Percentiles rank a stretch among this genome's conserved stretches.
These are phyloP conservation scores for Acanthornis magna DNA, from an alignment of 2,797 vertebrate genomes.

Conservation along the genomic window DNA sequence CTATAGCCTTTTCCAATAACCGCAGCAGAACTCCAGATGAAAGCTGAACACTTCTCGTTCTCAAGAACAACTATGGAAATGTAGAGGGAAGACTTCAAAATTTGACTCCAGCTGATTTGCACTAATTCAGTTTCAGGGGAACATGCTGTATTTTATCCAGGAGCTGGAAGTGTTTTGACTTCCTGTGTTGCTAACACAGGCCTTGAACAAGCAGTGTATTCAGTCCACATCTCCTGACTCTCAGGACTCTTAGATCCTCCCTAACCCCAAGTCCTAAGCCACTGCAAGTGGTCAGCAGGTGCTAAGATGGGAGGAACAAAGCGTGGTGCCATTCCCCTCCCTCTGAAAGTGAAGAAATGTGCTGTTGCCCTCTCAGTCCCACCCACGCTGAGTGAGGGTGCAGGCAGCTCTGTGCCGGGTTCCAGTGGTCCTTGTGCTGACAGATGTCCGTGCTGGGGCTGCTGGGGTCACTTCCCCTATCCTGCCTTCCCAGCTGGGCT, in stretches of 20 bases:
- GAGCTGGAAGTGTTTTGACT: not conserved
- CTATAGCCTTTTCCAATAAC: not conserved
- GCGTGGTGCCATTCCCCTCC: not conserved
- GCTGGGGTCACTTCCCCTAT: not conserved
- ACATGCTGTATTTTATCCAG: not conserved
- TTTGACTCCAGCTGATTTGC: not conserved
- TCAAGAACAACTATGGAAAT: not conserved
- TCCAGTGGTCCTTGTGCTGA: not conserved
- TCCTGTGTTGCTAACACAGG: not conserved
- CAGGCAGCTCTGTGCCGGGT: not conserved
- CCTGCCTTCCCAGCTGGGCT: not conserved
- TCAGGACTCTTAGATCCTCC: not conserved
- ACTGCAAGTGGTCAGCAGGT: not conserved
- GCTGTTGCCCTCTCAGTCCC: not conserved
- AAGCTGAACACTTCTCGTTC: not conserved
- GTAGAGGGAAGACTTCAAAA: not conserved
- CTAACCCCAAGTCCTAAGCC: not conserved
- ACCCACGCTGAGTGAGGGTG: not conserved
- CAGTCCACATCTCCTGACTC: not conserved
- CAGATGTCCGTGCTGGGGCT: not conserved
- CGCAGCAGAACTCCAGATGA: not conserved
- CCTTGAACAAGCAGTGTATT: not conserved
- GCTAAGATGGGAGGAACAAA: not conserved
- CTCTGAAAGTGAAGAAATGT: not conserved
- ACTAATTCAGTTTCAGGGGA: not conserved